Evolutionary conservation across 2,888 invertebrate genomes (phyloP).

Genomic region (Rhamphomyia laevipes): DNA sequence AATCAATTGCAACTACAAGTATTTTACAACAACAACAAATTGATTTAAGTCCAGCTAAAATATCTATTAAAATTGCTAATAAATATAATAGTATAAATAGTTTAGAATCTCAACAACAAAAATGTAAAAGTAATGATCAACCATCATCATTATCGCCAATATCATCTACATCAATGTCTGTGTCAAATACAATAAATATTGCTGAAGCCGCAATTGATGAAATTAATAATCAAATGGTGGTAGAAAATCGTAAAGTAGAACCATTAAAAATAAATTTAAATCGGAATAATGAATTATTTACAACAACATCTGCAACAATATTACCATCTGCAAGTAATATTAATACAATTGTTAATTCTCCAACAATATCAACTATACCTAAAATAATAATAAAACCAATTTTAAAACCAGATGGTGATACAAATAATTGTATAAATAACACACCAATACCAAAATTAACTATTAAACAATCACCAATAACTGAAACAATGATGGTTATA

Average conservation of each 20-base stretch:
- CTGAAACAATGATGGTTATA: conserved; percentile 4
- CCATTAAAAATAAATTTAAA: conserved; percentile 37
- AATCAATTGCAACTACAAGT: neutral
- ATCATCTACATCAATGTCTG: neutral
- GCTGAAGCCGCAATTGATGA: neutral
- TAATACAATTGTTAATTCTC: too few species aligned
- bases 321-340: neutral
- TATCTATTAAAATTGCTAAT: conserved; percentile 1
- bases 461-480: conserved; percentile 17
- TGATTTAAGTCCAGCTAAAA: neutral
- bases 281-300: conserved; percentile 16
- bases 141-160: conserved; percentile 2
- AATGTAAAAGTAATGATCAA: neutral
- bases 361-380: conserved; percentile 18
- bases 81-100: neutral
- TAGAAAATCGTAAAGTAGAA: conserved; percentile 30
- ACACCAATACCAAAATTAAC: conserved; percentile 23
- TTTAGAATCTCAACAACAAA: neutral
- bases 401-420: conserved; percentile 23
- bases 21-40: neutral
- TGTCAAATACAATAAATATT: conserved; percentile 13
- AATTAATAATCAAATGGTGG: neutral
- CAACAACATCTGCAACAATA: neutral
- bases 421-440: conserved; percentile 3
- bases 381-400: conserved; percentile 32